Evolutionary conservation across 2,888 invertebrate species (phyloP).

Genomic region (Laothoe populi): DNA sequence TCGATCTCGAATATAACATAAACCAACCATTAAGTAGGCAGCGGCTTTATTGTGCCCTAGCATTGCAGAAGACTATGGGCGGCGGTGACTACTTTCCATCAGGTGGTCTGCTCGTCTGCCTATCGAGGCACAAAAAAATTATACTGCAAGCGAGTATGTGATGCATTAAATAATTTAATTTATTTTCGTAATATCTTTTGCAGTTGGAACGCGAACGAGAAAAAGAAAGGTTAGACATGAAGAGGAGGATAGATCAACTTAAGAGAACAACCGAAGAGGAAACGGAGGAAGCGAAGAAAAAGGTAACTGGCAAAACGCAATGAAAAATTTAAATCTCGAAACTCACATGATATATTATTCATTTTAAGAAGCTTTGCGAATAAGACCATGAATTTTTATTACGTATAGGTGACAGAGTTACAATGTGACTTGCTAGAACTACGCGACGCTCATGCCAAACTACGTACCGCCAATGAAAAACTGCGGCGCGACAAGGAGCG

Average conservation of each 20-base stretch:
- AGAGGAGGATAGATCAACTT: constrained; percentile 92
- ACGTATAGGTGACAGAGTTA: constrained; percentile 86
- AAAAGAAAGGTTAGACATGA: constrained; percentile 94
- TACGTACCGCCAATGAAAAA: constrained; percentile 96
- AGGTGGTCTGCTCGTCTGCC: too few species aligned
- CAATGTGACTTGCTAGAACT: constrained; percentile 95
- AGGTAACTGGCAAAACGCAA: too few species aligned
- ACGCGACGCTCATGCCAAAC: constrained; percentile 95
- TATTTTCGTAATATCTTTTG: constrained; percentile 36
- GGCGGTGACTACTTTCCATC: too few species aligned
- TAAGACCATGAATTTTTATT: too few species aligned
- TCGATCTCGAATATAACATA: background rate
- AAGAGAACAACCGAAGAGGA: constrained; percentile 95
- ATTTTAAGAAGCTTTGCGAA: too few species aligned
- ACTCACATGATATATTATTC: too few species aligned
- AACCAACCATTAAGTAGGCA: too few species aligned
- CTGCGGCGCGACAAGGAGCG: constrained; percentile 94
- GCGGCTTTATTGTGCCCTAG: too few species aligned
- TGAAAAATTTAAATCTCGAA: too few species aligned
- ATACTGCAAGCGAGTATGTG: too few species aligned
- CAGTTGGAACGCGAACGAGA: constrained; percentile 95
- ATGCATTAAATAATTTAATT: background rate
- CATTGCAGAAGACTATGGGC: too few species aligned
- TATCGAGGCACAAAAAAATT: too few species aligned
- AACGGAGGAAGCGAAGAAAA: constrained; percentile 94